phyloP scores from a whole-genome alignment of 2,113 vertebrate genomes.

The Australoheros scitulus region DNA sequence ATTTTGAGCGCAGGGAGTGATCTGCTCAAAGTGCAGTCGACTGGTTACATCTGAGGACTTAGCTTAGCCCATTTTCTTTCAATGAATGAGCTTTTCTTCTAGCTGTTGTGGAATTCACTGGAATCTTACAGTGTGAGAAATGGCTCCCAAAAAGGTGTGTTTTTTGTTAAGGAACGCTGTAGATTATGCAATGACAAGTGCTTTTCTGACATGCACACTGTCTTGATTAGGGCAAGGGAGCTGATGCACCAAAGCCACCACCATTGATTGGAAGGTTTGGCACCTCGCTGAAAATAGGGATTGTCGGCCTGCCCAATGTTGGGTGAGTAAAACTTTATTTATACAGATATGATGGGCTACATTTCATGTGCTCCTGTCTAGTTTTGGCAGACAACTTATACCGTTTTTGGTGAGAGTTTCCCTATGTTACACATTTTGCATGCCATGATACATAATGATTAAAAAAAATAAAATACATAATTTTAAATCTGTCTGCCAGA shows the following conservation, averaged over 20 bases:
- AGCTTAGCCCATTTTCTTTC: constrained; percentile 38
- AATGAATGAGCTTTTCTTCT: constrained; percentile 42
- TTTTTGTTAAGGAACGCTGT: constrained; percentile 8
- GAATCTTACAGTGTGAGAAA: constrained; percentile 28
- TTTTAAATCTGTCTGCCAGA: background rate
- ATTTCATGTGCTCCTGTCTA: constrained; percentile 20
- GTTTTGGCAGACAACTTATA: background rate
- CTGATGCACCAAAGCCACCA: constrained; percentile 82
- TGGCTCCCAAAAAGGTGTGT: constrained; percentile 74
- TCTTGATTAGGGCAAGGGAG: constrained; percentile 84
- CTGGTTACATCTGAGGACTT: constrained; percentile 47
- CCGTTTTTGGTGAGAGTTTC: background rate
- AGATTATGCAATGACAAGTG: constrained; percentile 57
- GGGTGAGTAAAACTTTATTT: constrained; percentile 84
- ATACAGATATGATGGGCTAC: background rate
- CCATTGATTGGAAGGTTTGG: constrained; percentile 96
- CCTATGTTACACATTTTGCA: background rate
- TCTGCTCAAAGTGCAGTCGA: constrained; percentile 44
- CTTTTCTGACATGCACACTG: constrained; percentile 47
- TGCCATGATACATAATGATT: background rate
- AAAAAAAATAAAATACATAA: background rate
- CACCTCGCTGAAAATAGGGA: constrained; percentile 94
- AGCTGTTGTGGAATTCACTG: constrained; percentile 27
- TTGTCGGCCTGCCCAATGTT: constrained; percentile 94
- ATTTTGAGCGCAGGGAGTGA: constrained; percentile 55